Evolutionary conservation across 2,888 invertebrate species (phyloP).

Genomic region (Rhingia rostrata): DNA sequence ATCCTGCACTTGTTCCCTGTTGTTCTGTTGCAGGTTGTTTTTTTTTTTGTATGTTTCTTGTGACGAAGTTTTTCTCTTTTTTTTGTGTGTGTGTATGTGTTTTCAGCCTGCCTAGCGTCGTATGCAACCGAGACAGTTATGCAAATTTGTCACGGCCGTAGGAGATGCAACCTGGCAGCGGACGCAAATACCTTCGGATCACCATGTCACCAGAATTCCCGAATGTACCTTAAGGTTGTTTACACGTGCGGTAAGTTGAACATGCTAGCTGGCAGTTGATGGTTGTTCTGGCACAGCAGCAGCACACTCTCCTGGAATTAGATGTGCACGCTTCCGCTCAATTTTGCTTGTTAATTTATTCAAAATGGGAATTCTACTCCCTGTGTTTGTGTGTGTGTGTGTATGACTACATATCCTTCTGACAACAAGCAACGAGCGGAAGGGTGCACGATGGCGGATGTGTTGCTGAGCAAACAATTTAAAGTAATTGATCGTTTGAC

Average conservation of each 20-base stretch:
- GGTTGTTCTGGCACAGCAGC: slow-evolving; percentile 10
- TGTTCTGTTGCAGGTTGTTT: too few species aligned
- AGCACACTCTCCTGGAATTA: slow-evolving; percentile 12
- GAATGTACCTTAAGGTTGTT: slow-evolving; percentile 93
- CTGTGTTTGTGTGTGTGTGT: background rate
- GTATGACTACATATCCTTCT: background rate
- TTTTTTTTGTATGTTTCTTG: slow-evolving; percentile 15
- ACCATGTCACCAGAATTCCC: slow-evolving; percentile 91
- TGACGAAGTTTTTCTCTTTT: slow-evolving; percentile 42
- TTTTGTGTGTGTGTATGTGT: slow-evolving; percentile 75
- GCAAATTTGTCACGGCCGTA: slow-evolving; percentile 93
- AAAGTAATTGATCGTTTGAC: slow-evolving; percentile 69
- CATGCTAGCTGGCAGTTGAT: slow-evolving; percentile 39
- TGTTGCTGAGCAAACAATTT: slow-evolving; percentile 66
- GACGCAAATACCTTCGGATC: slow-evolving; percentile 92
- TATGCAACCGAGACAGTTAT: slow-evolving; percentile 95
- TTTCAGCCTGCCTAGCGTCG: slow-evolving; percentile 92
- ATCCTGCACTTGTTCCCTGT: background rate
- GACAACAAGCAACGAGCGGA: background rate
- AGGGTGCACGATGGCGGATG: slow-evolving; percentile 16
- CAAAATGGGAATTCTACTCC: background rate
- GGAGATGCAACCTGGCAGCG: slow-evolving; percentile 91
- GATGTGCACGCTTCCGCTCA: slow-evolving; percentile 53
- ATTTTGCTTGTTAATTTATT: slow-evolving; percentile 34
- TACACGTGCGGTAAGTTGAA: slow-evolving; percentile 92